Base-by-base conservation (phyloP, 2,113 vertebrate genomes). In the Pica pica region DNA sequence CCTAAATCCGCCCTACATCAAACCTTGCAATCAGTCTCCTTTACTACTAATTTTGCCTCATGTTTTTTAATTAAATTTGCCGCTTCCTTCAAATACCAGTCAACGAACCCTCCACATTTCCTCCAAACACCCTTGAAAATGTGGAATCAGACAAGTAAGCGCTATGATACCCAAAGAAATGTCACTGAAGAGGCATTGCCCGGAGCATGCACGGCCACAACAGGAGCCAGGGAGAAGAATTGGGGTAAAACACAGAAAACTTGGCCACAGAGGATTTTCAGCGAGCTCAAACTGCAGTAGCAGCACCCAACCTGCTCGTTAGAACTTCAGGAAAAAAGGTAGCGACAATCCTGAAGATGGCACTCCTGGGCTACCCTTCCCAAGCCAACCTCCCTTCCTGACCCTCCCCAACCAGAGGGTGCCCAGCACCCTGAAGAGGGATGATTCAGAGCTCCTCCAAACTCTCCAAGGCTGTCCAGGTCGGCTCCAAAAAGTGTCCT, bases 51-150 rank as follows among this genome's bases (percentile, higher is more conserved):
- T 98, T 98, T 97, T 65, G 80, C 79, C 96, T 97, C 96, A 97
- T 97, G 97, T 97, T 98, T 97, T 98, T 97, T 95, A 98, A 98
- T 98, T 98, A 95, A 97, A 98, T 97, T 97, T 97, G 74, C 89
- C 2, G 30, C 92, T 98, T 97, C 96, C 92, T 97, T 98, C 97
- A 94, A 97, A 98, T 12, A 97, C 89, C 96, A 98, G 95, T 94
- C 97, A 97, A 97, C 16, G 96, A 98, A 97, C 93, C 97, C 35
- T 97, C 95, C 92, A 75, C 93, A 81, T 97, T 98, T 97, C 97
- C 95, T 98, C 95, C 97, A 98, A 97, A 98, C 87, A 97, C 94
- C 97, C 98, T 98, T 98, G 98, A 96, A 97, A 97, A 92, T 12
- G 52, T 90, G 83, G 97, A 94, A 96, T 90, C 91, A 74, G 94